Base-by-base conservation (phyloP, 1,140 invertebrate genomes). In the Danaus plexippus region DNA sequence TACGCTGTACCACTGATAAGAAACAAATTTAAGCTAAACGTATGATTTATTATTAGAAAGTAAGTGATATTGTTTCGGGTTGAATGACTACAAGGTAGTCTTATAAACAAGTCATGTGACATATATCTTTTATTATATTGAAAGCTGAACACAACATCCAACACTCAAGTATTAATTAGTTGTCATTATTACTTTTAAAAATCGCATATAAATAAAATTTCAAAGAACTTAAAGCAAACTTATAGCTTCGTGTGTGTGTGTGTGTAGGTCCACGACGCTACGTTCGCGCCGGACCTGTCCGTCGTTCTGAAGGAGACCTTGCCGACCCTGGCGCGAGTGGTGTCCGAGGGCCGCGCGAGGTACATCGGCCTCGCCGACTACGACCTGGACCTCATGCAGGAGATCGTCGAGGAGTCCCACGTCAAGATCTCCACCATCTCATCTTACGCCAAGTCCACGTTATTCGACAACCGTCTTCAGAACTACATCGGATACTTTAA, bases 321-420 rank as follows among this genome's bases (percentile, higher is more conserved):
- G 42, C 96, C 96, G 18, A 91, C 92, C 9, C 74, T 98, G 11
- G 90, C 94, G 59, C 89, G 90, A 70, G 87, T 94, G 11, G 91
- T 94, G 11, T 87, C 91, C 10, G 88, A 91, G 45, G 94, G 95
- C 12, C 97, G 96, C 85, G 93, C 93, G 0, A 90, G 88, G 60
- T 93, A 90, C 73, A 96, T 98, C 62, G 96, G 96, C 1, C 88
- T 97, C 10, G 96, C 95, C 1, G 96, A 95, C 1, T 98, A 98
- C 87, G 93, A 95, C 1, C 78, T 98, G 3, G 89, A 90, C 0
- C 81, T 90, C 22, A 87, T 98, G 58, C 92, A 92, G 79, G 90
- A 95, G 66, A 90, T 93, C 51, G 82, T 96, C 1, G 90, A 94
- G 54, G 90, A 87, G 63, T 92, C 91, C 51, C 87, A 88, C 8